A percentile compares a stretch with the other conserved stretches of the same genome.
Conservation (phyloP, 1,140 invertebrate species). For the Solenopsis invicta region DNA sequence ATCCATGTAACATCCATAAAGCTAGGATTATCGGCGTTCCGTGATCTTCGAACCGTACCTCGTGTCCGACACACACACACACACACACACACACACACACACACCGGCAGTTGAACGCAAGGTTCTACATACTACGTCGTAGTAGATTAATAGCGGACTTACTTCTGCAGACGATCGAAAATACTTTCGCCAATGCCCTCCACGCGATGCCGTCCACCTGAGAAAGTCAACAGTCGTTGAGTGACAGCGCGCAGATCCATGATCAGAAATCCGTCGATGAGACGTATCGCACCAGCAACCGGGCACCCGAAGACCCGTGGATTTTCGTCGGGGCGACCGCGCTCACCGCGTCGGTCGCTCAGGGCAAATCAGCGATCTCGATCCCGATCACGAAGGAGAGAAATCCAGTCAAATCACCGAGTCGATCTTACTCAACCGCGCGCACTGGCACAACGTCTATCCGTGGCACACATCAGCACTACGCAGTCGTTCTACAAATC, state of each 20-base stretch:
- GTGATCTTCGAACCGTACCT: neutral
- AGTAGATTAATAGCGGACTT: conserved; percentile 40
- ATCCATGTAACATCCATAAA: neutral
- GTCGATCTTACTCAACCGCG: conserved; percentile 44
- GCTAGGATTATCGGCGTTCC: conserved; percentile 1
- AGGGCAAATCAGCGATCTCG: conserved; percentile 24
- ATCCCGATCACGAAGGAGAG: conserved; percentile 29
- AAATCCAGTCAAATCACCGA: conserved; percentile 43
- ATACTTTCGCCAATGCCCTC: conserved; percentile 58
- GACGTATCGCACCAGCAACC: neutral
- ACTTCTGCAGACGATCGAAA: conserved; percentile 69
- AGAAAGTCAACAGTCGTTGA: conserved; percentile 60
- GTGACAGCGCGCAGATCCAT: conserved; percentile 63
- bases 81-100: neutral
- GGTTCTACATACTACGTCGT: neutral
- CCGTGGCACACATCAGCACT: conserved; percentile 52
- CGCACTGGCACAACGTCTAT: conserved; percentile 53
- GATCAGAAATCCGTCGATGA: conserved; percentile 45
- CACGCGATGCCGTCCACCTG: conserved; percentile 57
- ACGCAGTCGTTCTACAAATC: conserved; percentile 66
- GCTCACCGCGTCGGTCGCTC: neutral
- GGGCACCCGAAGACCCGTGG: neutral
- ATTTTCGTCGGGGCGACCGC: conserved; percentile 8
- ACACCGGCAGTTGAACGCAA: neutral
- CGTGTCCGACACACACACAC: neutral